Conservation (phyloP, 2,113 vertebrate species). For the Tychaedon coryphoeus region DNA sequence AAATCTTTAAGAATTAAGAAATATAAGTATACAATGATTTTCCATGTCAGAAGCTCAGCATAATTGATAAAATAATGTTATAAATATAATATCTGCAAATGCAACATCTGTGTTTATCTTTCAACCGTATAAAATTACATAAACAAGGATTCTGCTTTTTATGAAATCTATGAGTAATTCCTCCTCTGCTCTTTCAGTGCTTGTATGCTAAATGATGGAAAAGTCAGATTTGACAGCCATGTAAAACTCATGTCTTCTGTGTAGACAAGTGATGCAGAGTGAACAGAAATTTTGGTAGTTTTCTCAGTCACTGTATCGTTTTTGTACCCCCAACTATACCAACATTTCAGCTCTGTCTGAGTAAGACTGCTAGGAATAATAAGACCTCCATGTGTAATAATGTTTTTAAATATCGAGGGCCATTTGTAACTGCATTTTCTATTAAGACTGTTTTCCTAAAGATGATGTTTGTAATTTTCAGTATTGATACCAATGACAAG, state of each 20-base stretch:
- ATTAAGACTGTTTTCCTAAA: background rate
- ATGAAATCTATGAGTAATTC: slow-evolving; percentile 51
- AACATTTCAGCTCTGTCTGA: background rate
- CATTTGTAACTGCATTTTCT: background rate
- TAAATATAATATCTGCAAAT: slow-evolving; percentile 7
- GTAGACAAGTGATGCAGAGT: background rate
- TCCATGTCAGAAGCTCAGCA: background rate
- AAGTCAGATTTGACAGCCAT: background rate
- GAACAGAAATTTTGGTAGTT: background rate
- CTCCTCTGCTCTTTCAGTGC: slow-evolving; percentile 16
- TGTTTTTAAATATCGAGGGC: background rate
- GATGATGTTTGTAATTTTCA: background rate
- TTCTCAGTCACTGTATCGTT: background rate
- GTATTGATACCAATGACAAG: background rate
- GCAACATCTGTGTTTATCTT: slow-evolving; percentile 59
- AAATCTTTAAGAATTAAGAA: background rate
- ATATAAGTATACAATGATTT: background rate
- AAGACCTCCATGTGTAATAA: background rate
- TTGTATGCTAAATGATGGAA: background rate
- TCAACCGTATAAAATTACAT: slow-evolving; percentile 33
- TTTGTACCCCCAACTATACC: accelerated
- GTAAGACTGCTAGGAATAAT: background rate
- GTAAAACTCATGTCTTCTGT: background rate
- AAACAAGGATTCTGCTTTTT: slow-evolving; percentile 54
- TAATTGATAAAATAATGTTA: slow-evolving; percentile 23